phyloP scores from a whole-genome alignment of 2,113 vertebrate genomes.

The Eulacestoma nigropectus region DNA sequence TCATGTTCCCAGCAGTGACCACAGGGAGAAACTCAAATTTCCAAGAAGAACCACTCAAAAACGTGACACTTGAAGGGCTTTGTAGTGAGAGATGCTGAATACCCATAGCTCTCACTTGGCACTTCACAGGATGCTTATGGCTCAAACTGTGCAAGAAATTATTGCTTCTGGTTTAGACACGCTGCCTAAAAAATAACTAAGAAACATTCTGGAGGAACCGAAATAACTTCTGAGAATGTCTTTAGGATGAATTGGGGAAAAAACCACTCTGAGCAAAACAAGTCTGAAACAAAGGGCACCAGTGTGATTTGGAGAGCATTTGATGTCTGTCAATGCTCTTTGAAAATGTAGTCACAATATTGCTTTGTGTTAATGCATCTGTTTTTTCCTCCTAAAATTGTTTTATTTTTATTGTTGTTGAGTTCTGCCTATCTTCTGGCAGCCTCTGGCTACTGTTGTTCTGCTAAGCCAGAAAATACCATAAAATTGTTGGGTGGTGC shows the following conservation, averaged over 20 bases:
- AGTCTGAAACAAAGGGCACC: neutral
- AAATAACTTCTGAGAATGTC: neutral
- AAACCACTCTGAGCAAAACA: neutral
- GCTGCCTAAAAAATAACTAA: neutral
- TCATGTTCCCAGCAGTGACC: neutral
- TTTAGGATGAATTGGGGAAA: neutral
- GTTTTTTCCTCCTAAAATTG: neutral
- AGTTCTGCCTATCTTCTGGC: neutral
- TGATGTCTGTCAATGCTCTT: neutral
- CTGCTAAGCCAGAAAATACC: neutral
- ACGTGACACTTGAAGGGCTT: neutral
- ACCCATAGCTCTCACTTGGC: neutral
- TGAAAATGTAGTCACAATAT: neutral
- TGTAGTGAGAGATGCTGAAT: neutral
- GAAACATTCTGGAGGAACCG: neutral
- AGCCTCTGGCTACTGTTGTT: neutral
- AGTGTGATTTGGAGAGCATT: neutral
- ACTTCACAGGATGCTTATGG: neutral
- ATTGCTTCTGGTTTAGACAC: neutral
- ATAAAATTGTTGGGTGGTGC: neutral
- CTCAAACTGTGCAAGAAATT: neutral
- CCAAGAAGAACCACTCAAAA: neutral
- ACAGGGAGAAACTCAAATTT: neutral
- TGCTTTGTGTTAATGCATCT: neutral
- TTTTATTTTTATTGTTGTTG: neutral